Conservation (phyloP, 2,113 vertebrate species). For the Nesogale talazaci region DNA sequence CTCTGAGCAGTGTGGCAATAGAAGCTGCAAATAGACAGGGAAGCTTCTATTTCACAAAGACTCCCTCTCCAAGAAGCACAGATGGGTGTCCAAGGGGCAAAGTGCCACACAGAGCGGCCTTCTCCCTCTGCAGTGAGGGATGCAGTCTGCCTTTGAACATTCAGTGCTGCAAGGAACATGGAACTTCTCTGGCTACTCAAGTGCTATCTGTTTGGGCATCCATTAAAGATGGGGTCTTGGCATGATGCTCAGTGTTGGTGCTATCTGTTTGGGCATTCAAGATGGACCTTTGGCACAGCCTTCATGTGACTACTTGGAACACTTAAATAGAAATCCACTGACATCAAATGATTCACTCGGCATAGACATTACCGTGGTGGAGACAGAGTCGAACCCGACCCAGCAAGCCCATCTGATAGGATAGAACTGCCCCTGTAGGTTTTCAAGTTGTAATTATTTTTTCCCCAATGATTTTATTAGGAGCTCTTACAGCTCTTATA, state of each 20-base stretch:
- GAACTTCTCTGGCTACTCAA: background rate
- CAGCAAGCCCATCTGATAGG: too few relatives aligned
- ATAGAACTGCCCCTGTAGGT: too few relatives aligned
- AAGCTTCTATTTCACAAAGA: background rate
- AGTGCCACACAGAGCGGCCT: background rate
- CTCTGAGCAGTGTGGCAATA: background rate
- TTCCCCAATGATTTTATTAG: too few relatives aligned
- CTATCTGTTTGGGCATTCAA: background rate
- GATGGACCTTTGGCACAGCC: background rate
- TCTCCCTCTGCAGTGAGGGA: background rate
- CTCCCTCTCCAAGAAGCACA: background rate
- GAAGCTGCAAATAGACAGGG: background rate
- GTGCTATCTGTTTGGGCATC: background rate
- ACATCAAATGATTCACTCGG: background rate
- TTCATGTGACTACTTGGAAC: background rate
- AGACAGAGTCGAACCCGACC: background rate
- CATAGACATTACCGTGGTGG: background rate
- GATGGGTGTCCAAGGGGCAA: background rate
- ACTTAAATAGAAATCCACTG: background rate
- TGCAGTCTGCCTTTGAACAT: background rate
- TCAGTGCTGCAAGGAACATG: background rate
- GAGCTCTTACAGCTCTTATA: too few relatives aligned
- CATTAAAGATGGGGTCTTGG: background rate
- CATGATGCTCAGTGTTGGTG: too few relatives aligned
- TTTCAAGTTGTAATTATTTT: too few relatives aligned